A percentile compares a stretch with the other conserved stretches of the same genome.
Evolutionary conservation across 2,888 invertebrate species (phyloP).

Genomic region (Aleiodes testaceus): DNA sequence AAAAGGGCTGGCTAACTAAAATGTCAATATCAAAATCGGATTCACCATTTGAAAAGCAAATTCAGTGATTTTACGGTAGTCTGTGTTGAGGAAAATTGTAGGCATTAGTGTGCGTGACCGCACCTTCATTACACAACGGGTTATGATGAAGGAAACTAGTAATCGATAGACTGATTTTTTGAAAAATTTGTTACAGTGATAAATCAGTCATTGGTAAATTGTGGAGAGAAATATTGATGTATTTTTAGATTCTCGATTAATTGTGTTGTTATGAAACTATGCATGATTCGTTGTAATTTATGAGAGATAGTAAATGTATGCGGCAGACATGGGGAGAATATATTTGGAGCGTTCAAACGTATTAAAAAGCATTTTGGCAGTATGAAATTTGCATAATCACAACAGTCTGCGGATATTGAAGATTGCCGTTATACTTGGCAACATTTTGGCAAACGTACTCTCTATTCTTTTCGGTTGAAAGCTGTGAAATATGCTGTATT

Average conservation of each 20-base stretch:
- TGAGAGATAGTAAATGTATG: background rate
- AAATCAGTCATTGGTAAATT: background rate
- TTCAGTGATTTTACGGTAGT: constrained; percentile 5
- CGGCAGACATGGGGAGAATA: background rate
- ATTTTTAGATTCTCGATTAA: background rate
- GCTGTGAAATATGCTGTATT: background rate
- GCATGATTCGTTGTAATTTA: constrained; percentile 2
- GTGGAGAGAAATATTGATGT: background rate
- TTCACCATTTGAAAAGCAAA: constrained; percentile 30
- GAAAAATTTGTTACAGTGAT: background rate
- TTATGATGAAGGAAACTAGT: constrained; percentile 38
- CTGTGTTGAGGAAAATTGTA: constrained; percentile 38
- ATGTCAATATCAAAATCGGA: constrained; percentile 50
- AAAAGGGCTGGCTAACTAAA: constrained; percentile 35
- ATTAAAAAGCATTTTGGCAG: constrained; percentile 37
- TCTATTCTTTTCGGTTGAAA: constrained; percentile 4
- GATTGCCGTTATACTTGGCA: constrained; percentile 38
- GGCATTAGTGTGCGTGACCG: constrained; percentile 34
- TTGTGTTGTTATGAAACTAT: constrained; percentile 9
- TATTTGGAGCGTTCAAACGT: constrained; percentile 30
- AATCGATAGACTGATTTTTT: constrained; percentile 28
- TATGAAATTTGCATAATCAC: constrained; percentile 37
- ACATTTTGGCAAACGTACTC: background rate
- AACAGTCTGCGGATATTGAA: constrained; percentile 34
- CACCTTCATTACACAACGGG: constrained; percentile 40